Base-by-base conservation (phyloP, 1,140 invertebrate species). In the Samia ricini region DNA sequence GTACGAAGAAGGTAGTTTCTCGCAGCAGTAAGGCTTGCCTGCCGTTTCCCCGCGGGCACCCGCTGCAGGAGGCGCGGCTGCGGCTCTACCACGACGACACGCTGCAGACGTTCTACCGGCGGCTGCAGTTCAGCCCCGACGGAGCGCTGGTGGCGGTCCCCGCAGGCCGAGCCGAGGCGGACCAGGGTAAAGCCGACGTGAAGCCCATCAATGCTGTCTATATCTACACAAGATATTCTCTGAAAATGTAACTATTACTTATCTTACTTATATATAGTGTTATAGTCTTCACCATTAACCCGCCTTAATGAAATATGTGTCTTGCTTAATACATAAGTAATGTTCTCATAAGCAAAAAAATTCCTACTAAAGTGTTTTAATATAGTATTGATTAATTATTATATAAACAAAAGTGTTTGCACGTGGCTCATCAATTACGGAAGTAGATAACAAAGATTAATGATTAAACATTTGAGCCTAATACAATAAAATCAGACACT, bases 51-150 rank as follows among this genome's bases (percentile, higher is more conserved):
- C 61, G 87, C 8, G 87, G 84, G 1, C 92, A 94, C 76, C 82
- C 91, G 1, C 73, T 95, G n/a, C 91, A 93, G 63, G 92, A 92
- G 0, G 93, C 94, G 71, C 88, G 88, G 56, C 90, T 95, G 3
- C 92, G 95, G 54, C 91, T 99, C 29, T 99, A 97, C 83, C 95
- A 98, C 77, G 98, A 99, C 85, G 98, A 99, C 80, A 98, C 97
- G 0, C 93, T 99, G 52, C 96, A 97, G 81, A 97, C 98, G 1
- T 99, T 97, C 87, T 99, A 97, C 78, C 91, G 98, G 55, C 92
- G 98, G 55, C 80, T 99, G 2, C 92, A 94, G 21, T 99, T 98
- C 77, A 96, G 96, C 50, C 96, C 97, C 8, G 97, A 98, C 90
- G 98, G 98, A 7, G 92, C 95, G 76, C 89, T 99, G 24, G 88